These are phyloP conservation scores for Ctenosaura bakeri DNA, from an alignment of 2,797 vertebrate species.

Conservation along the genomic window DNA sequence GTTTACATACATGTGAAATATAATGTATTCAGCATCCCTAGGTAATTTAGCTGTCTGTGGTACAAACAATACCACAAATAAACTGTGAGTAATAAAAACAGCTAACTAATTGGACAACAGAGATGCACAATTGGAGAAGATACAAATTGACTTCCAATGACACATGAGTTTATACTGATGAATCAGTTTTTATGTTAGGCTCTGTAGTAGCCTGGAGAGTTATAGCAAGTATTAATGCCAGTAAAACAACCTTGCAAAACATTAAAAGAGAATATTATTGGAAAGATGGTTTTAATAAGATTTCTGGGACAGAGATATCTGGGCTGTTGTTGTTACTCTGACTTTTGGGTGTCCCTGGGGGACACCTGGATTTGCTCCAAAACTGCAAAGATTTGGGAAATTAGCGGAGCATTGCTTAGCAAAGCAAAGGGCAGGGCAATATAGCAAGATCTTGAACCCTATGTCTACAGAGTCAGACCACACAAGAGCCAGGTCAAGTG, in stretches of 20 bases:
- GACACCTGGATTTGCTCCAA: too few species aligned
- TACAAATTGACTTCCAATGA: constrained; percentile 3
- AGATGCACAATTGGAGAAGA: background rate
- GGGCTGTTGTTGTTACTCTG: background rate
- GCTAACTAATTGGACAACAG: constrained; percentile 17
- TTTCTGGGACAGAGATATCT: background rate
- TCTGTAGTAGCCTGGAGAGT: background rate
- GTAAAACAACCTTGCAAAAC: background rate
- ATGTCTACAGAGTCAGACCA: too few species aligned
- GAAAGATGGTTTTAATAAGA: background rate
- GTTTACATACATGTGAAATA: background rate
- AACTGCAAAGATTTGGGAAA: too few species aligned
- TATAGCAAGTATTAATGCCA: constrained; percentile 8
- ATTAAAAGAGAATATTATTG: background rate
- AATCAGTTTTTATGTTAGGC: constrained; percentile 8
- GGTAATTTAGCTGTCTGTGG: background rate
- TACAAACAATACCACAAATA: background rate
- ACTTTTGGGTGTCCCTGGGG: too few species aligned
- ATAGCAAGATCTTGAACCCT: too few species aligned
- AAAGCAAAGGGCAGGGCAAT: too few species aligned
- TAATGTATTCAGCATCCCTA: background rate
- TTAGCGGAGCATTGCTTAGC: too few species aligned
- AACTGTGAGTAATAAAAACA: constrained; percentile 3
- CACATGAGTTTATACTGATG: constrained; percentile 19
- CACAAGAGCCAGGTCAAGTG: too few species aligned